Conservation (phyloP, 1,140 invertebrate species). For the Berghia stephanieae region DNA sequence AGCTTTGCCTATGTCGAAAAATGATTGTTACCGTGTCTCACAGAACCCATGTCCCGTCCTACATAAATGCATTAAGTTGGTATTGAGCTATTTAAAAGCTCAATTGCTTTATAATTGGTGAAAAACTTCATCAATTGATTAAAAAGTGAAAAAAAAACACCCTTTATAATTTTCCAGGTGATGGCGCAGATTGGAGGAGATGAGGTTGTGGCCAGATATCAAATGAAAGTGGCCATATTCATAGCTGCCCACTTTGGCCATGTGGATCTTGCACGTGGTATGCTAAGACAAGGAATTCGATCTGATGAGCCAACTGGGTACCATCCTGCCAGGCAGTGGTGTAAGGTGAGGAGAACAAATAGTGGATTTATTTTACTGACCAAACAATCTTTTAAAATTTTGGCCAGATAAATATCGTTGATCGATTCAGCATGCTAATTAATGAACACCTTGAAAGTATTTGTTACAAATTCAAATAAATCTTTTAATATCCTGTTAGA, state of each 20-base stretch:
- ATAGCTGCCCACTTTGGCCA: constrained; percentile 64
- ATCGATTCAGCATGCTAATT: too few species aligned
- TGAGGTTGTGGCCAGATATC: constrained; percentile 58
- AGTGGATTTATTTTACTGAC: background rate
- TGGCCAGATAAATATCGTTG: too few species aligned
- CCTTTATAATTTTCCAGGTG: constrained; percentile 23
- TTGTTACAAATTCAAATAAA: too few species aligned
- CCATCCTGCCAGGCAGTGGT: constrained; percentile 62
- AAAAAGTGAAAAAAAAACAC: too few species aligned
- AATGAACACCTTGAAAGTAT: too few species aligned
- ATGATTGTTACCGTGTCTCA: too few species aligned
- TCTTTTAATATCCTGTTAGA: too few species aligned
- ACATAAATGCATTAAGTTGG: too few species aligned
- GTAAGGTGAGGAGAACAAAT: constrained; percentile 28
- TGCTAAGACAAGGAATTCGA: constrained; percentile 54
- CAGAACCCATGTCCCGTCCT: too few species aligned
- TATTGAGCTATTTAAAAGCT: background rate
- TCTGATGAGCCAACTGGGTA: constrained; percentile 60
- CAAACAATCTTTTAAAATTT: background rate
- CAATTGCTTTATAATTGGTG: background rate
- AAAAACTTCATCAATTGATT: too few species aligned
- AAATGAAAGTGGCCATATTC: constrained; percentile 63
- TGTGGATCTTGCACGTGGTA: constrained; percentile 59
- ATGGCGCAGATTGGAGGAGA: constrained; percentile 52
- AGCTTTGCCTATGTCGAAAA: too few species aligned